Evolutionary conservation across 1,140 invertebrate genomes (phyloP).

Genomic region (Leucophenga varia): DNA sequence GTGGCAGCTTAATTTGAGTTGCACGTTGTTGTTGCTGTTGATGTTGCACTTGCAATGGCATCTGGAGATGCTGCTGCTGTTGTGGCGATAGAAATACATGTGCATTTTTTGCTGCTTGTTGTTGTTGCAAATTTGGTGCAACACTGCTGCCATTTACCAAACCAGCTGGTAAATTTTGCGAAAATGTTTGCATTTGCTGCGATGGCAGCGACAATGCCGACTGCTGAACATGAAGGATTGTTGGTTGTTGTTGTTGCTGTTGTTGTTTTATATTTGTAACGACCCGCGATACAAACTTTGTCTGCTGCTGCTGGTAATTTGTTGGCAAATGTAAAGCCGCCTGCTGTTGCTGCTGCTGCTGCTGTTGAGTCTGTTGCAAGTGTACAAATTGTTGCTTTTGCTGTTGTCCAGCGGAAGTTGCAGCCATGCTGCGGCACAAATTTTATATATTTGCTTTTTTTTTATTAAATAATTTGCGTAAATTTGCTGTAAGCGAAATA

Average conservation of each 20-base stretch:
- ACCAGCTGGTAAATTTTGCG: constrained; percentile 42
- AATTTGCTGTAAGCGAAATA: not conserved
- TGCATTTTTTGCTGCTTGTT: constrained; percentile 1
- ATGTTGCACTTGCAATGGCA: constrained; percentile 24
- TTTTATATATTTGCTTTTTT: not conserved
- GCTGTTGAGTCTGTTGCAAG: constrained; percentile 21
- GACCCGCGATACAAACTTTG: constrained; percentile 50
- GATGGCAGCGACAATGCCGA: no score
- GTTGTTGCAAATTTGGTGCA: constrained; percentile 21
- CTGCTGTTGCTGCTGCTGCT: constrained; percentile 32
- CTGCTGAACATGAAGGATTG: no score
- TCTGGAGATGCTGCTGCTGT: constrained; percentile 31
- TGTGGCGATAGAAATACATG: not conserved
- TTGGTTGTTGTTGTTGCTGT: constrained; percentile 27
- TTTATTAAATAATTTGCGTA: no score
- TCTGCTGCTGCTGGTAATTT: constrained; percentile 37
- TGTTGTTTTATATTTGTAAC: constrained; percentile 34
- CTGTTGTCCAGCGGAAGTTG: constrained; percentile 50
- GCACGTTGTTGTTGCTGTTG: constrained; percentile 25
- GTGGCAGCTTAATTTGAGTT: constrained; percentile 39
- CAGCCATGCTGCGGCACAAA: constrained; percentile 39
- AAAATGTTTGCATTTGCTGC: constrained; percentile 24
- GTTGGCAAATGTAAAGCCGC: constrained; percentile 9
- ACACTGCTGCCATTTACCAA: constrained; percentile 43
- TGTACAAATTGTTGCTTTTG: constrained; percentile 31